Conservation (phyloP, 2,888 invertebrate genomes). For the Orthonychiurus folsomi region DNA sequence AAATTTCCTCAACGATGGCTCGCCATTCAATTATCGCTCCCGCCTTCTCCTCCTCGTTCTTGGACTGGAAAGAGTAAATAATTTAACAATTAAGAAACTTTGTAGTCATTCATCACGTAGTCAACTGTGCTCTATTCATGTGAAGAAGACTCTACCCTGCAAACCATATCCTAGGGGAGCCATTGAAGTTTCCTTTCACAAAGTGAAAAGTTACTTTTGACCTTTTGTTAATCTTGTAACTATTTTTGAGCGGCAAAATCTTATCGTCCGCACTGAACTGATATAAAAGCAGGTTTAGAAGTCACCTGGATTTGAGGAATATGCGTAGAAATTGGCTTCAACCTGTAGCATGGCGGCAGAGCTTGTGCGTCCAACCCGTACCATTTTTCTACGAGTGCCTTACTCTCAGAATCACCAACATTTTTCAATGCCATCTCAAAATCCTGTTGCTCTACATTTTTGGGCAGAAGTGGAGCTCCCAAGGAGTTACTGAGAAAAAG, state of each 20-base stretch:
- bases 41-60: constrained; percentile 46
- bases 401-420: constrained; percentile 48
- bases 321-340: constrained; percentile 54
- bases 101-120: too few relatives aligned
- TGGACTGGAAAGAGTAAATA: constrained; percentile 37
- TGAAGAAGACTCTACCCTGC: too few relatives aligned
- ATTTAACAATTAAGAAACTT: too few relatives aligned
- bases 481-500: constrained; percentile 68
- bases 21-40: constrained; percentile 51
- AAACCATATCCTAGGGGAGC: too few relatives aligned
- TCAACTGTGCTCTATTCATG: too few relatives aligned
- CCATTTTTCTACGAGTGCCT: constrained; percentile 48
- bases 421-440: constrained; percentile 64
- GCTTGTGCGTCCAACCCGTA: constrained; percentile 62
- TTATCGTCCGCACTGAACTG: too few relatives aligned
- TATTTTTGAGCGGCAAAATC: too few relatives aligned
- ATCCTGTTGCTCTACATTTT: constrained; percentile 68
- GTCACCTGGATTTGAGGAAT: constrained; percentile 50
- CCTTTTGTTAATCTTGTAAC: too few relatives aligned
- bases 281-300: neutral
- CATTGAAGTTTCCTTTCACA: too few relatives aligned
- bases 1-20: constrained; percentile 54
- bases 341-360: constrained; percentile 65
- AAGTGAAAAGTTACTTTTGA: too few relatives aligned
- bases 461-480: constrained; percentile 65